Evolutionary conservation across 1,140 invertebrate species (phyloP).

Genomic region (Megathymus violae): DNA sequence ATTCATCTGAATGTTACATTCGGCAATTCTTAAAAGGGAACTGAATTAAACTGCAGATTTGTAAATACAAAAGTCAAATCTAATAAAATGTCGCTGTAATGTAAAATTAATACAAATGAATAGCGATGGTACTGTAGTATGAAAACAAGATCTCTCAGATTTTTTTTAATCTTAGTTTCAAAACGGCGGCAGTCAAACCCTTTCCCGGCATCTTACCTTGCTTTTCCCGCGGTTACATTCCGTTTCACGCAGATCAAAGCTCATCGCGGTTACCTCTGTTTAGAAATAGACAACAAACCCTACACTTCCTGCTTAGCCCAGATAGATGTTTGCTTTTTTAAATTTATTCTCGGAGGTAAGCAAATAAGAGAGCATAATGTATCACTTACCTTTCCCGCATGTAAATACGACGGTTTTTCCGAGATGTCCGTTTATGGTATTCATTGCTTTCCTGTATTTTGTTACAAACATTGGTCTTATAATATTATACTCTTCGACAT

Average conservation of each 20-base stretch:
- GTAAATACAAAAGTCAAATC: too few species aligned
- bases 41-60: too few species aligned
- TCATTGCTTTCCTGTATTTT: slow-evolving; percentile 7
- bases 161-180: too few species aligned
- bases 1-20: too few species aligned
- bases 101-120: too few species aligned
- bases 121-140: too few species aligned
- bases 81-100: too few species aligned
- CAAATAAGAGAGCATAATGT: slow-evolving; percentile 27
- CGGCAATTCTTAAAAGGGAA: too few species aligned
- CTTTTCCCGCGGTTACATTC: slow-evolving; percentile 19
- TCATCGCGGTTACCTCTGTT: slow-evolving; percentile 18
- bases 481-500: too few species aligned
- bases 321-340: slow-evolving; percentile 34
- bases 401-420: slow-evolving; percentile 32
- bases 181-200: slow-evolving; percentile 1
- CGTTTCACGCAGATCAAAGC: slow-evolving; percentile 31
- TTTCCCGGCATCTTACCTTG: slow-evolving; percentile 18
- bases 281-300: slow-evolving; percentile 25
- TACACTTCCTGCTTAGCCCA: slow-evolving; percentile 28
- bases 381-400: slow-evolving; percentile 24
- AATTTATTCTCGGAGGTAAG: slow-evolving; percentile 30
- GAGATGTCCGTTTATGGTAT: slow-evolving; percentile 1
- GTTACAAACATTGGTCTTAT: neutral
- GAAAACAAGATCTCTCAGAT: too few species aligned